These are phyloP conservation scores for Equus quagga DNA, from an alignment of 2,113 vertebrate species.

Conservation along the genomic window DNA sequence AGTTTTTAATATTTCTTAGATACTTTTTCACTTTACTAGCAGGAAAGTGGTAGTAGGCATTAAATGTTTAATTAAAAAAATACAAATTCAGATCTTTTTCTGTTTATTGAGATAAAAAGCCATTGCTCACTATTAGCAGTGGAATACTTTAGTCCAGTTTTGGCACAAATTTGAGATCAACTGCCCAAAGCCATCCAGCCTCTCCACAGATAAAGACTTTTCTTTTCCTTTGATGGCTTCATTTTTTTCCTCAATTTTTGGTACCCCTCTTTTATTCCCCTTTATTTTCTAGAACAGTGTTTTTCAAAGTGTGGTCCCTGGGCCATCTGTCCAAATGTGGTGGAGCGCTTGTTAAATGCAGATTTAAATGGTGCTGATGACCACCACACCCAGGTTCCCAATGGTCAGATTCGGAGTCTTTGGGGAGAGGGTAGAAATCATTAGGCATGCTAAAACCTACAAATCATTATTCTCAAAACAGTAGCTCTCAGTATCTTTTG, in stretches of 20 bases:
- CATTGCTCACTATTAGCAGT: not conserved
- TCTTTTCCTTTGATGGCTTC: not conserved
- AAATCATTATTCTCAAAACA: not conserved
- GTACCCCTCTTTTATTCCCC: not conserved
- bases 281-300: not conserved
- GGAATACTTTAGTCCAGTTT: not conserved
- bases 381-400: not conserved
- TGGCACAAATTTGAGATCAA: constrained; percentile 2
- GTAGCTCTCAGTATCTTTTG: not conserved
- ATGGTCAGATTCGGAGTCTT: not conserved
- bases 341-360: not conserved
- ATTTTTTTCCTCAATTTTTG: not conserved
- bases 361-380: not conserved
- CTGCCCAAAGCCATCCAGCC: not conserved
- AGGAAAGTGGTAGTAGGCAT: not conserved
- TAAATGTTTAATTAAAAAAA: constrained; percentile 36
- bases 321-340: not conserved
- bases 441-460: not conserved
- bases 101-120: constrained; percentile 14
- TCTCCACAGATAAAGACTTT: not conserved
- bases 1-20: constrained; percentile 27
- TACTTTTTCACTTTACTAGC: not conserved
- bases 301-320: constrained; percentile 12
- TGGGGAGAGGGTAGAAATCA: not conserved
- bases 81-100: not conserved